Base-by-base conservation (phyloP, 2,113 vertebrate species). In the Brachypteracias leptosomus region DNA sequence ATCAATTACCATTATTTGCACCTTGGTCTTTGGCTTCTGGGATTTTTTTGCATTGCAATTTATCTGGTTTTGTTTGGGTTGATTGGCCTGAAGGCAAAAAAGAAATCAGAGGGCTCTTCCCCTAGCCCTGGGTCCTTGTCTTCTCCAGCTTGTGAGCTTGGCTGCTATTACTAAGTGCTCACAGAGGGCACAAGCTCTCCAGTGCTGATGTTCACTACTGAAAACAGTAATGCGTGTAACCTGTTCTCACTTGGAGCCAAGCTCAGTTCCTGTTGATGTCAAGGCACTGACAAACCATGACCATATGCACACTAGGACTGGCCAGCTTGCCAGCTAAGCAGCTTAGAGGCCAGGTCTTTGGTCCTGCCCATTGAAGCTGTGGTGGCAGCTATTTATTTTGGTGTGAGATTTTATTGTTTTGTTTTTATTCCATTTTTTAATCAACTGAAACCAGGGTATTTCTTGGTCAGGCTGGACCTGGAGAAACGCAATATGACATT, bases 401-500 rank as follows among this genome's bases (percentile, higher is more conserved):
- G 46, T 59, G 51, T 63, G 66, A 76, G 38, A 67, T 57, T 80
- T 33, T 85, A 20, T 57, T 59, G 31, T 82, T 57, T 31, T 51
- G 19, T 58, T 42, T 28, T 19, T n/a, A 29, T 35, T 49, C 20
- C 58, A 76, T 74, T 16, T 71, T 82, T 36, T 2, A 36, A 57
- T 84, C 42, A 61, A 36, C 40, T 16, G 16, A 90, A 91, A 75
- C 58, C 4, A 19, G n/a, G 38, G 54, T 89, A 33, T 93, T 93
- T 96, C 93, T 94, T 94, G n/a, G 63, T 94, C 89, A 96, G 94
- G 93, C 95, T 93, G 89, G 95, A 88, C 96, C 95, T 92, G 93
- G 88, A 85, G 78, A 93, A 96, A 93, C 52, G 52, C 57, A 66
- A 7, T 83, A 42, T 90, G 54, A 5, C 6, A 57, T 91, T 93